Evolutionary conservation across 2,797 vertebrate species (phyloP).

Genomic region (Peromyscus melanophrys): DNA sequence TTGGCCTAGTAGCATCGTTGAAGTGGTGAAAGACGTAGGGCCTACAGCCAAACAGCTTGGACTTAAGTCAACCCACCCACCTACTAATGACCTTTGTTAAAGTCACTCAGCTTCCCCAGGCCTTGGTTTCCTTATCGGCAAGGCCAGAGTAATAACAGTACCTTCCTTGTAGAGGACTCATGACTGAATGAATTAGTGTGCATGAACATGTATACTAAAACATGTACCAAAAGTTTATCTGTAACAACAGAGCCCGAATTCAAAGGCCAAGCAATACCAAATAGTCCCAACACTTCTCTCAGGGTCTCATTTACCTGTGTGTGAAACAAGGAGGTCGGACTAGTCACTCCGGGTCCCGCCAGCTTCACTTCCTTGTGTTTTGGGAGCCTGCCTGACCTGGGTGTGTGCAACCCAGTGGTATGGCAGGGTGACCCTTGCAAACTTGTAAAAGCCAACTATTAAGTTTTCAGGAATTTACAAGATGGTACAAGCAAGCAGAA

Average conservation of each 20-base stretch:
- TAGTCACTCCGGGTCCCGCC: not conserved
- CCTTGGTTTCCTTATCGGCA: not conserved
- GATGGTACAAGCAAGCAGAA: not conserved
- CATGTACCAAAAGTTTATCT: not conserved
- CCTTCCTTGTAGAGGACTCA: not conserved
- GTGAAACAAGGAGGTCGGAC: not conserved
- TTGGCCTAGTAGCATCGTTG: not conserved
- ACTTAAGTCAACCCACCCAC: not conserved
- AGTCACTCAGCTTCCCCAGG: not conserved
- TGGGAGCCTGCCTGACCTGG: not conserved
- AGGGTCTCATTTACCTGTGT: not conserved
- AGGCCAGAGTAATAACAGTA: not conserved
- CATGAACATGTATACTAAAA: not conserved
- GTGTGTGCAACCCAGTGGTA: not conserved
- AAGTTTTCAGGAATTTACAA: constrained; percentile 32
- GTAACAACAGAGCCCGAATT: not conserved
- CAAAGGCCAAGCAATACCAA: constrained; percentile 3
- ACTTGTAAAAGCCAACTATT: not conserved
- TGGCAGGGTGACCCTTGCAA: not conserved
- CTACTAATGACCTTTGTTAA: not conserved
- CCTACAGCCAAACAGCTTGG: not conserved
- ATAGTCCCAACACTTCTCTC: not conserved
- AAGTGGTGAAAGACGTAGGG: not conserved
- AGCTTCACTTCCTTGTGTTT: not conserved
- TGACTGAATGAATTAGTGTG: not conserved